These are phyloP conservation scores for Aelia acuminata DNA, from an alignment of 2,888 invertebrate species.

Conservation along the genomic window DNA sequence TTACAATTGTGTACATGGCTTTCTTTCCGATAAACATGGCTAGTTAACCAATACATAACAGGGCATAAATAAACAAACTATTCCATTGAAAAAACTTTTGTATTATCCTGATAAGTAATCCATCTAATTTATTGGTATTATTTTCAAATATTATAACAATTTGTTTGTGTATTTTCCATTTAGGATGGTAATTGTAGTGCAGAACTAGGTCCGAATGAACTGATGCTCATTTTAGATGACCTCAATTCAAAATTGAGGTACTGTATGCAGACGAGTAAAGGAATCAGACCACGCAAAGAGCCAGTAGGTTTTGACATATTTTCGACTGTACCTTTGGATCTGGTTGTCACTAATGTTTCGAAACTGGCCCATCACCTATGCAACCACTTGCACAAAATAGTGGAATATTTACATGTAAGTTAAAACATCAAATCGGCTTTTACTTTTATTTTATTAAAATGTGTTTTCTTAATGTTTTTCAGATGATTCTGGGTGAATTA, in stretches of 20 bases:
- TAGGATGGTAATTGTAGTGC: slow-evolving; percentile 66
- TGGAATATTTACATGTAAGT: slow-evolving; percentile 67
- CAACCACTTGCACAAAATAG: slow-evolving; percentile 70
- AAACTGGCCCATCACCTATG: slow-evolving; percentile 72
- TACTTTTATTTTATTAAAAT: too few relatives aligned
- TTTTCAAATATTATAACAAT: not conserved
- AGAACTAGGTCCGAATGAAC: slow-evolving; percentile 69
- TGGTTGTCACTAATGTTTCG: slow-evolving; percentile 67
- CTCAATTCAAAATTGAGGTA: slow-evolving; percentile 74
- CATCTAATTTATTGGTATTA: too few relatives aligned
- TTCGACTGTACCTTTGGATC: slow-evolving; percentile 64
- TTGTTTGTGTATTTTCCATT: slow-evolving; percentile 55
- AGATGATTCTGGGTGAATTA: too few relatives aligned
- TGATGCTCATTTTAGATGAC: slow-evolving; percentile 73
- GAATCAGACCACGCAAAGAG: slow-evolving; percentile 30
- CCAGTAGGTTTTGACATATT: slow-evolving; percentile 65
- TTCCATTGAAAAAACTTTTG: too few relatives aligned
- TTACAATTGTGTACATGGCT: too few relatives aligned
- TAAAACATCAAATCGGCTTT: not conserved
- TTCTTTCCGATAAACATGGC: too few relatives aligned
- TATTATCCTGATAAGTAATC: too few relatives aligned
- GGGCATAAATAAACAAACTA: too few relatives aligned
- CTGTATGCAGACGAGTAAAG: slow-evolving; percentile 66
- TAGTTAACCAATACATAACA: too few relatives aligned
- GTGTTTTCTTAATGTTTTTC: too few relatives aligned